Conservation (phyloP, 1,140 invertebrate species). For the Drosophila fuyamai region DNA sequence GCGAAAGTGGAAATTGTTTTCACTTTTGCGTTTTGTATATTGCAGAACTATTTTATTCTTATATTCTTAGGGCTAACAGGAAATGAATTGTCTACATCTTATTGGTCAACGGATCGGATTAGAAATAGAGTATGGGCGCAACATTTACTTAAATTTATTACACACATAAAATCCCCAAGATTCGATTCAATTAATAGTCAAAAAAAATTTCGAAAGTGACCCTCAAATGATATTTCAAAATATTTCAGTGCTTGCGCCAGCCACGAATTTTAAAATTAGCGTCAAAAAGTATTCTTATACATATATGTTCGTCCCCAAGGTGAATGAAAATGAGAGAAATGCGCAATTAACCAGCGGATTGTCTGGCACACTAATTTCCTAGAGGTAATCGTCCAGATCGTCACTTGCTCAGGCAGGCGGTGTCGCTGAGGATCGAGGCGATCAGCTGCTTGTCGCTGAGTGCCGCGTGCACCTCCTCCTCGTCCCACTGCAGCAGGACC, state of each 20-base stretch:
- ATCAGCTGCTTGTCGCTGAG: conserved; percentile 94
- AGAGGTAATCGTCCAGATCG: conserved; percentile 28
- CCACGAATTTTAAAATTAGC: conserved; percentile 73
- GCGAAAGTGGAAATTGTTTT: conserved; percentile 70
- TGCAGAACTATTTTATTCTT: conserved; percentile 47
- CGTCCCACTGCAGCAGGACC: conserved; percentile 93
- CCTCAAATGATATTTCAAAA: conserved; percentile 81
- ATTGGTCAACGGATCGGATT: conserved; percentile 51
- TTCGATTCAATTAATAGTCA: conserved; percentile 65
- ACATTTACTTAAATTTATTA: conserved; percentile 56
- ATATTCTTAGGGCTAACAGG: conserved; percentile 52
- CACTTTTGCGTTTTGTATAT: conserved; percentile 39
- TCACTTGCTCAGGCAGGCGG: conserved; percentile 86
- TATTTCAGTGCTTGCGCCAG: conserved; percentile 73
- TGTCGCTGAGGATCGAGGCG: conserved; percentile 91
- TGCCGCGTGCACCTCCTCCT: conserved; percentile 91
- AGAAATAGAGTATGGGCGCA: conserved; percentile 23
- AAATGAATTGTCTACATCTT: conserved; percentile 26
- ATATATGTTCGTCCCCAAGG: conserved; percentile 62
- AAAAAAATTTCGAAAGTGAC: conserved; percentile 66
- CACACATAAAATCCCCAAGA: conserved; percentile 42
- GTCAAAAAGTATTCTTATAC: conserved; percentile 47
- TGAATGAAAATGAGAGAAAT: conserved; percentile 70
- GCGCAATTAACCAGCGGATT: conserved; percentile 59
- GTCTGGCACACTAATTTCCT: conserved; percentile 30